A percentile compares a stretch with the other conserved stretches of the same genome.
phyloP scores from a whole-genome alignment of 2,888 invertebrate genomes.

The Tribolium freemani region DNA sequence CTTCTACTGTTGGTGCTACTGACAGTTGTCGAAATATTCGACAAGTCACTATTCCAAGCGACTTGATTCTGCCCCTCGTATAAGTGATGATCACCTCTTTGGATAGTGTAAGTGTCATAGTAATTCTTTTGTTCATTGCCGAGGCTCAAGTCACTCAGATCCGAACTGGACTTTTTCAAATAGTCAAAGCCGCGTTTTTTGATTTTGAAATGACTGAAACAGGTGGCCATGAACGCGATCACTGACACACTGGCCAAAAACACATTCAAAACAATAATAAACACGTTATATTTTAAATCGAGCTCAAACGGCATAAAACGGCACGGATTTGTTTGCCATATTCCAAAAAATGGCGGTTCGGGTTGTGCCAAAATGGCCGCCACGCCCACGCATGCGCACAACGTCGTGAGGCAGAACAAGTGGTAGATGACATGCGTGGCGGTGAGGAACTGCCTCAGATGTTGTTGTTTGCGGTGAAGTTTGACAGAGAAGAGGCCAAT shows the following conservation, averaged over 20 bases:
- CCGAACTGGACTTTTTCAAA: constrained; percentile 65
- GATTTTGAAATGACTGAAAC: constrained; percentile 60
- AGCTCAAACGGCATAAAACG: constrained; percentile 69
- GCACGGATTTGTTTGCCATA: constrained; percentile 61
- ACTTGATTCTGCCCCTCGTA: constrained; percentile 46
- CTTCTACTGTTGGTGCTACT: constrained; percentile 71
- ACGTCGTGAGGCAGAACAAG: constrained; percentile 69
- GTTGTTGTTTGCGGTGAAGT: constrained; percentile 62
- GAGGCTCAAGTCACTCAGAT: constrained; percentile 64
- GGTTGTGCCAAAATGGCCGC: constrained; percentile 69
- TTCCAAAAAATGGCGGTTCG: constrained; percentile 45
- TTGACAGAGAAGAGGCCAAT: constrained; percentile 68
- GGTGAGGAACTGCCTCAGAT: constrained; percentile 64
- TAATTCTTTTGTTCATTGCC: constrained; percentile 56
- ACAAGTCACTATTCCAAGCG: constrained; percentile 67
- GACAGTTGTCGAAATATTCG: constrained; percentile 70
- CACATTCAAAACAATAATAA: constrained; percentile 70
- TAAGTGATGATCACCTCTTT: constrained; percentile 48
- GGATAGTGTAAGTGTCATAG: constrained; percentile 64
- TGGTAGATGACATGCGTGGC: constrained; percentile 69
- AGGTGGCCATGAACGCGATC: constrained; percentile 66
- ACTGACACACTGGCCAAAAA: constrained; percentile 69
- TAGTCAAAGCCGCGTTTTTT: constrained; percentile 62
- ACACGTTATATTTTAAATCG: constrained; percentile 69
- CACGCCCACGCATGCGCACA: constrained; percentile 71